Evolutionary conservation across 35 echinoderm and acorn worm species (phyloP).

Genomic region (Stichopus chloronotus): DNA sequence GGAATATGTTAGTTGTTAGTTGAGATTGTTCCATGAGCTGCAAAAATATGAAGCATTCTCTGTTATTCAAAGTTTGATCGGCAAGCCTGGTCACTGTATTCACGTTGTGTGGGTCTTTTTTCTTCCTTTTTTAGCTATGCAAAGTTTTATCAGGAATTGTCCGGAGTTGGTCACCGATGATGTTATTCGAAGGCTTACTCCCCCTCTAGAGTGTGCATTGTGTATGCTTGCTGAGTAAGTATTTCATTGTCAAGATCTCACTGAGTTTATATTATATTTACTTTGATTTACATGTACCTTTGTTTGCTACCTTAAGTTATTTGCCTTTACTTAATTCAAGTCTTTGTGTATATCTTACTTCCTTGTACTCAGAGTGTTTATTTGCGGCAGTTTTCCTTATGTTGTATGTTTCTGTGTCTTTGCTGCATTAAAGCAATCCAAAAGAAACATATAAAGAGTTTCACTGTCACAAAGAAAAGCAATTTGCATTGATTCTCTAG

Average conservation of each 20-base stretch:
- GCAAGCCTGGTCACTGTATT: neutral
- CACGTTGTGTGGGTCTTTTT: neutral
- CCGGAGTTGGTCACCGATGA: slow-evolving; percentile 95
- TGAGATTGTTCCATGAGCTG: neutral
- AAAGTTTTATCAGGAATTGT: slow-evolving; percentile 94
- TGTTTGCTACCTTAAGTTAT: too few species aligned
- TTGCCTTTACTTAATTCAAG: too few species aligned
- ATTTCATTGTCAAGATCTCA: neutral
- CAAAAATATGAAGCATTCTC: neutral
- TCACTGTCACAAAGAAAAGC: too few species aligned
- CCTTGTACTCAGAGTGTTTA: too few species aligned
- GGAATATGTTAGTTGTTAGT: too few species aligned
- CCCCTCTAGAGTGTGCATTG: slow-evolving; percentile 97
- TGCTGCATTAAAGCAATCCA: too few species aligned
- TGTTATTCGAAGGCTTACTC: slow-evolving; percentile 90
- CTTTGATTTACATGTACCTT: neutral
- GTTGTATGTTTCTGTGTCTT: too few species aligned
- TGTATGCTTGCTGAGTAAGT: slow-evolving; percentile 98
- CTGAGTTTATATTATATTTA: neutral
- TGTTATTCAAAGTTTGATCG: neutral
- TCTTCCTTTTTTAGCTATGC: slow-evolving; percentile 81
- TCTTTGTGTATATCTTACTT: too few species aligned
- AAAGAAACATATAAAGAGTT: too few species aligned
- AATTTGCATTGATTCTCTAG: too few species aligned
- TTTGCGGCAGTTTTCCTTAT: too few species aligned